phyloP scores from a whole-genome alignment of 2,888 invertebrate genomes.

The Troglohyphantes excavatus region DNA sequence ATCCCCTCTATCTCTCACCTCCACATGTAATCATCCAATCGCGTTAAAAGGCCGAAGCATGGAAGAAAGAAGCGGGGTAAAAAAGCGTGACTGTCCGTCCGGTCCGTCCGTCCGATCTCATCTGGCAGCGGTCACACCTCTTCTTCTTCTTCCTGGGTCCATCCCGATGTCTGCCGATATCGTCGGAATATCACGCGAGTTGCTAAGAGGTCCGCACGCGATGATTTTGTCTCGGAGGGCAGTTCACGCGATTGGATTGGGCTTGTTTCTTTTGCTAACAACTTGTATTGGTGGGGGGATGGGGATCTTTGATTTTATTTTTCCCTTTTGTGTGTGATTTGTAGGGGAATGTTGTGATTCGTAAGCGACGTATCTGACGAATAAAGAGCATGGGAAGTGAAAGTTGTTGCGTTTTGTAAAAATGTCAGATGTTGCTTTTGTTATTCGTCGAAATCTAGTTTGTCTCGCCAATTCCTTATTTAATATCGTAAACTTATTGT shows the following conservation, averaged over 20 bases:
- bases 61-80: neutral
- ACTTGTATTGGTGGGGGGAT: neutral
- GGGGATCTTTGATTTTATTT: neutral
- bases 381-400: no score
- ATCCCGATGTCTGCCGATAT: neutral
- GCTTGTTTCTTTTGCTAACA: neutral
- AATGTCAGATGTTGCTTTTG: no score
- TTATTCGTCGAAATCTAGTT: no score
- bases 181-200: slow-evolving; percentile 52
- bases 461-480: no score
- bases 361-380: no score
- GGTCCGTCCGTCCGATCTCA: slow-evolving; percentile 35
- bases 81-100: slow-evolving; percentile 66
- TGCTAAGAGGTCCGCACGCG: slow-evolving; percentile 39
- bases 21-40: slow-evolving; percentile 71
- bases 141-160: slow-evolving; percentile 32
- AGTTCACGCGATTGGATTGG: slow-evolving; percentile 64
- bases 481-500: no score
- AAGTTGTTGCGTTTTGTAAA: no score
- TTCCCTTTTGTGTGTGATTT: no score
- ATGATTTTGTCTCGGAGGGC: slow-evolving; percentile 28
- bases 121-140: slow-evolving; percentile 72
- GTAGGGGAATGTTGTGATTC: no score
- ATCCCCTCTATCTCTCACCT: slow-evolving; percentile 10
- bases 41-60: slow-evolving; percentile 67